phyloP scores from a whole-genome alignment of 2,888 invertebrate genomes.

The Drosophila testacea region DNA sequence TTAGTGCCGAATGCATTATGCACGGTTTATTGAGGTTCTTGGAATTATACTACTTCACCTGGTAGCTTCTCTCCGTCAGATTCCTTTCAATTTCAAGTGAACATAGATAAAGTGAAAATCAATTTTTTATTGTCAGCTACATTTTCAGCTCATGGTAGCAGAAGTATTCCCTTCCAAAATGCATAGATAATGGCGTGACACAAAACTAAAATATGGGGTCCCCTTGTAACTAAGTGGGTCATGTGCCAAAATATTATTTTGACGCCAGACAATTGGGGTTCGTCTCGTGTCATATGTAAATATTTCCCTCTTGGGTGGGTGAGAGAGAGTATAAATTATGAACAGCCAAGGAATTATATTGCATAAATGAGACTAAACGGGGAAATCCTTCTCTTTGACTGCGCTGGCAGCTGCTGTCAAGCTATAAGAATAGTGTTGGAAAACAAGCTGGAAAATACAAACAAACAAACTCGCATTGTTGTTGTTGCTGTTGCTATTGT shows the following conservation, averaged over 20 bases:
- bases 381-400: slow-evolving; percentile 2
- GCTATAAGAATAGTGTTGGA: slow-evolving; percentile 41
- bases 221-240: slow-evolving; percentile 48
- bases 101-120: slow-evolving; percentile 26
- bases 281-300: slow-evolving; percentile 29
- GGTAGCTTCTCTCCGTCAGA: background rate
- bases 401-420: slow-evolving; percentile 43
- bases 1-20: slow-evolving; percentile 52
- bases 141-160: slow-evolving; percentile 22
- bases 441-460: slow-evolving; percentile 24
- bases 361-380: slow-evolving; percentile 39
- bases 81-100: slow-evolving; percentile 21
- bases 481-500: slow-evolving; percentile 18
- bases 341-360: slow-evolving; percentile 39
- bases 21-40: slow-evolving; percentile 47
- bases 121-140: slow-evolving; percentile 48
- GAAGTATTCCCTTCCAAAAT: background rate
- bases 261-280: background rate
- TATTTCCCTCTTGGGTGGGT: background rate
- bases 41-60: slow-evolving; percentile 16
- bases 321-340: slow-evolving; percentile 32
- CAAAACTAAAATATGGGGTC: slow-evolving; percentile 8
- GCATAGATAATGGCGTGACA: slow-evolving; percentile 11
- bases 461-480: slow-evolving; percentile 32
- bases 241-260: slow-evolving; percentile 53